phyloP scores from a whole-genome alignment of 2,888 invertebrate genomes.

The Acheta domesticus region DNA sequence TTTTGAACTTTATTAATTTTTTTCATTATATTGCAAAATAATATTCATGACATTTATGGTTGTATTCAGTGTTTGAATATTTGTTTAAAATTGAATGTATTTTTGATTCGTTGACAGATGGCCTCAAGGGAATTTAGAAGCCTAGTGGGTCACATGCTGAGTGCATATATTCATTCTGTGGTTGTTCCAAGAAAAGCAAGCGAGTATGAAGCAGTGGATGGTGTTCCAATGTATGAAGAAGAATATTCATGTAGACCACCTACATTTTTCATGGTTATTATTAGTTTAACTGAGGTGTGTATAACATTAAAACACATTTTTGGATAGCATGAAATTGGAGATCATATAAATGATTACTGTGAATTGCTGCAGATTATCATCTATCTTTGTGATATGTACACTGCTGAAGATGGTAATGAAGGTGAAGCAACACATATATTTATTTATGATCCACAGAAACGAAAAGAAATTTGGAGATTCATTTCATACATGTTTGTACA shows the following conservation, averaged over 20 bases:
- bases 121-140: slow-evolving; percentile 52
- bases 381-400: slow-evolving; percentile 40
- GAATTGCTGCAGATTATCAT: slow-evolving; percentile 31
- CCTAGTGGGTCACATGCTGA: slow-evolving; percentile 63
- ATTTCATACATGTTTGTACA: slow-evolving; percentile 95
- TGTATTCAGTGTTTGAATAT: too few species aligned
- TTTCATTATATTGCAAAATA: too few species aligned
- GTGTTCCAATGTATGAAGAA: slow-evolving; percentile 62
- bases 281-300: slow-evolving; percentile 80
- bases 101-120: too few species aligned
- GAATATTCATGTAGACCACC: slow-evolving; percentile 95
- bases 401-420: slow-evolving; percentile 56
- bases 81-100: too few species aligned
- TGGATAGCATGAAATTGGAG: background rate
- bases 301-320: background rate
- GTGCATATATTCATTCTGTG: slow-evolving; percentile 58
- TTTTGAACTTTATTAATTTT: too few species aligned
- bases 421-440: slow-evolving; percentile 71
- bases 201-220: too few species aligned
- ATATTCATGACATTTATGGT: too few species aligned
- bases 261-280: slow-evolving; percentile 83
- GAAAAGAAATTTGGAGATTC: slow-evolving; percentile 89
- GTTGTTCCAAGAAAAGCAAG: slow-evolving; percentile 51
- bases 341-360: slow-evolving; percentile 32
- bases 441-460: slow-evolving; percentile 82